Evolutionary conservation across 2,797 vertebrate species (phyloP), one percentile per base, ranked within the genome.

Genomic region (Anabas testudineus): DNA sequence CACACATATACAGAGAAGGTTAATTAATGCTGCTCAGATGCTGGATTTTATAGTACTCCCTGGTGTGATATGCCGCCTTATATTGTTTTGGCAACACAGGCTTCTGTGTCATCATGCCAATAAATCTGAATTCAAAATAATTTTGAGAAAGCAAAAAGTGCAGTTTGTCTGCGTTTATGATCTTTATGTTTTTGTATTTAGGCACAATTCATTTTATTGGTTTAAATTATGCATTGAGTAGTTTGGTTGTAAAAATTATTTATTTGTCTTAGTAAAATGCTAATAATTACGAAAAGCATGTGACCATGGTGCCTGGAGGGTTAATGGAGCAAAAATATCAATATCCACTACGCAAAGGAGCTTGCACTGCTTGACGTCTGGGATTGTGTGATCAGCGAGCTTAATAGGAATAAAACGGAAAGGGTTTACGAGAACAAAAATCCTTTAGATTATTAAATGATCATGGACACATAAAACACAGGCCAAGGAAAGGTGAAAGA

Each of bases 401-500:
- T 78, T 82, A 77, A 80, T 26, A 28, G 59, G 66, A 82, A 85
- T 79, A 78, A 82, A 83, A 78, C 67, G 43, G 79, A 82, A 84
- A 80, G 42, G 67, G 86, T 84, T 86, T 80, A 83, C 18, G 61
- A 74, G 72, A 53, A 67, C 22, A 1, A 73, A 88, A 87, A 87
- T 59, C 73, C 65, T 16, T 47, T 52, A 39, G 80, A 84, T 87
- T 82, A 87, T 74, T 80, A 72, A 75, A 77, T 19, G 52, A 79
- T 71, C 52, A 65, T 49, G 71, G 74, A 71, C 52, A 71, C 56
- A 69, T 84, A 76, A 86, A 83, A 75, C 69, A 76, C 18, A 47
- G 56, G 63, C 22, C 54, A n/a, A 8, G 59, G 22, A 26, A 65
- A 73, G 74, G 79, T 80, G 77, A 73, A 85, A 84, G 83, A 68